Conservation (phyloP, 2,888 invertebrate species). For the Atrina japonica region DNA sequence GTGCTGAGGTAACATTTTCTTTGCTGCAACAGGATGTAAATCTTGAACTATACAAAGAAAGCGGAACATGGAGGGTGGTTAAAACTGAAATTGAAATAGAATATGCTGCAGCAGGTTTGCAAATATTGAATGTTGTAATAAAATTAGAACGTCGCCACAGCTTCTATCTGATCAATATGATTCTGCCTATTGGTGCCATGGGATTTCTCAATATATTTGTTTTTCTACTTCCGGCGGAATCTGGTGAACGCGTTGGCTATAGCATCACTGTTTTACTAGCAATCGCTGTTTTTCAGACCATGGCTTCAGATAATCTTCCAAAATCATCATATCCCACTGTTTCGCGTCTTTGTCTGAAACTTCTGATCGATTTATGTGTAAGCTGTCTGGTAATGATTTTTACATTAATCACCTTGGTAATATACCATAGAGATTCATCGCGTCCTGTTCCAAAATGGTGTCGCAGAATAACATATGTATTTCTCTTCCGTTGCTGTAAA, state of each 20-base stretch:
- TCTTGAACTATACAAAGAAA: constrained; percentile 11
- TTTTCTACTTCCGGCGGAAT: constrained; percentile 2
- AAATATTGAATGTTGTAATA: neutral
- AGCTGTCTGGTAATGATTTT: neutral
- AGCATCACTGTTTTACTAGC: neutral
- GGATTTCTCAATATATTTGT: neutral
- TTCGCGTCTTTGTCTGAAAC: neutral
- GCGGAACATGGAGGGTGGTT: constrained; percentile 26
- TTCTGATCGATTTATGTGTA: neutral
- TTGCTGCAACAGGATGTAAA: neutral
- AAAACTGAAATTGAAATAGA: neutral
- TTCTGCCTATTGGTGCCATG: neutral
- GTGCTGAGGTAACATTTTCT: constrained; percentile 18
- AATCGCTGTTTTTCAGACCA: constrained; percentile 3
- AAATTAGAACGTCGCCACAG: neutral
- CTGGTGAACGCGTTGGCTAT: constrained; percentile 7
- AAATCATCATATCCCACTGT: constrained; percentile 5
- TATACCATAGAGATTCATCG: neutral
- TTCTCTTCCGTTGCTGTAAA: too few species aligned
- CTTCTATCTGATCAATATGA: constrained; percentile 1
- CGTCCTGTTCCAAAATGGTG: neutral
- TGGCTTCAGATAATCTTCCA: neutral
- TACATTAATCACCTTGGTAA: neutral
- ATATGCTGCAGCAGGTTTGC: too few species aligned
- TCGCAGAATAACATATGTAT: too few species aligned